phyloP scores from a whole-genome alignment of 2,888 invertebrate genomes.

The Corythucha ciliata region DNA sequence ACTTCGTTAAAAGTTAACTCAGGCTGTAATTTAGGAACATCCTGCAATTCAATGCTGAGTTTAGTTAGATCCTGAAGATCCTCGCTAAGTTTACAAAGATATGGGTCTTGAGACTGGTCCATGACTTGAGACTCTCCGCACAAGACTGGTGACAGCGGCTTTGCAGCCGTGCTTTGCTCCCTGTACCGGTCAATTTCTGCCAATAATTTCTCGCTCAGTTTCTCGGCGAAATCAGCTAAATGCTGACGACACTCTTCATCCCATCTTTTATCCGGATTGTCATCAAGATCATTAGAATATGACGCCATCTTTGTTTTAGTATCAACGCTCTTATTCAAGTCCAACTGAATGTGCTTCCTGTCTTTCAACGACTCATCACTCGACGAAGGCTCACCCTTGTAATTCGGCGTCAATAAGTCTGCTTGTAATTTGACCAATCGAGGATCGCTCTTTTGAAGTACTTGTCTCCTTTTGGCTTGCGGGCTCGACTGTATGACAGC shows the following conservation, averaged over 20 bases:
- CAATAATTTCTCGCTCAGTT: constrained; percentile 68
- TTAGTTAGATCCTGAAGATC: constrained; percentile 52
- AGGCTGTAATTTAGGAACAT: constrained; percentile 33
- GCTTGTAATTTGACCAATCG: constrained; percentile 33
- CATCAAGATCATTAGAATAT: constrained; percentile 3
- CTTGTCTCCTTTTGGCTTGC: constrained; percentile 31
- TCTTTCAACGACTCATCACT: too few relatives aligned
- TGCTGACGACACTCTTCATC: constrained; percentile 58
- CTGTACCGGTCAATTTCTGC: constrained; percentile 58
- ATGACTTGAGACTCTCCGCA: constrained; percentile 43
- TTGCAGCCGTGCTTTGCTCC: constrained; percentile 38
- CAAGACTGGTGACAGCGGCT: constrained; percentile 26
- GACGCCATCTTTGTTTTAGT: background rate
- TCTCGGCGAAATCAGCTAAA: constrained; percentile 69
- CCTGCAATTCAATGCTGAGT: constrained; percentile 50
- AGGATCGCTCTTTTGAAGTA: constrained; percentile 29
- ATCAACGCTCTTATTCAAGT: too few relatives aligned
- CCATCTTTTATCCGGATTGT: constrained; percentile 43
- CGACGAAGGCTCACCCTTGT: too few relatives aligned
- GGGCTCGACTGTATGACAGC: constrained; percentile 54
- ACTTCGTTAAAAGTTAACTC: constrained; percentile 7
- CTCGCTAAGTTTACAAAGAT: constrained; percentile 50
- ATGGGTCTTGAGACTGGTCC: constrained; percentile 53
- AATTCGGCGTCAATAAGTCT: too few relatives aligned
- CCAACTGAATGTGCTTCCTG: too few relatives aligned